Percentiles rank a stretch among this genome's conserved stretches.
Evolutionary conservation across 1,140 invertebrate genomes (phyloP).

Genomic region (Atta texana): DNA sequence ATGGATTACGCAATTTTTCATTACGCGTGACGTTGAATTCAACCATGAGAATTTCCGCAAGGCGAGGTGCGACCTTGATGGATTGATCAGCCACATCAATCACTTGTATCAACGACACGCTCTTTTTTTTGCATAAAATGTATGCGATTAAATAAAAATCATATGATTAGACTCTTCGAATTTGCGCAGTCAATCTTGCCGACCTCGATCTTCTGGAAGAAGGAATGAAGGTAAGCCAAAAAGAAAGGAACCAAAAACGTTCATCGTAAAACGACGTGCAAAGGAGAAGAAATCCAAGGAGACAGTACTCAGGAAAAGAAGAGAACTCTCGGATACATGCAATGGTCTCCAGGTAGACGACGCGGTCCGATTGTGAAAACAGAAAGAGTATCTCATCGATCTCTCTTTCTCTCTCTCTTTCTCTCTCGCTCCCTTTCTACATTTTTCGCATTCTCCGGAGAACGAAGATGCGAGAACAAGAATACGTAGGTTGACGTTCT

Average conservation of each 20-base stretch:
- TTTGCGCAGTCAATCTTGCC: slow-evolving; percentile 11
- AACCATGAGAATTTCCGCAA: slow-evolving; percentile 69
- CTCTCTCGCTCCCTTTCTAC: slow-evolving; percentile 70
- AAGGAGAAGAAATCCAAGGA: slow-evolving; percentile 57
- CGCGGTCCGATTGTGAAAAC: slow-evolving; percentile 61
- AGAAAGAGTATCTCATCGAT: slow-evolving; percentile 47
- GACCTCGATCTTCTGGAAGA: slow-evolving; percentile 65
- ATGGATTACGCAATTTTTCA: slow-evolving; percentile 57
- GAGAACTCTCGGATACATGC: slow-evolving; percentile 46
- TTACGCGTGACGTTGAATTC: slow-evolving; percentile 64
- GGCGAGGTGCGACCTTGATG: slow-evolving; percentile 70
- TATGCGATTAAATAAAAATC: background rate
- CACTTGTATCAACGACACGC: slow-evolving; percentile 46
- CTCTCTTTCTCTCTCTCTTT: slow-evolving; percentile 73
- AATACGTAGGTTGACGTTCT: slow-evolving; percentile 71
- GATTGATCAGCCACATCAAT: slow-evolving; percentile 62
- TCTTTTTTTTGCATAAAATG: slow-evolving; percentile 35
- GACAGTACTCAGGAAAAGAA: slow-evolving; percentile 48
- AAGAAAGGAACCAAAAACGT: slow-evolving; percentile 34
- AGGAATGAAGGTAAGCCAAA: slow-evolving; percentile 61
- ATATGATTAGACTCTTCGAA: slow-evolving; percentile 25
- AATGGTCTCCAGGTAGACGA: slow-evolving; percentile 54
- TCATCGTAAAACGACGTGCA: slow-evolving; percentile 16
- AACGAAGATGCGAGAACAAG: slow-evolving; percentile 78
- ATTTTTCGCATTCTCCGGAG: slow-evolving; percentile 80